Evolutionary conservation across 1,140 invertebrate genomes (phyloP), one percentile per base, ranked within the genome.

Genomic region (Tetraneura akinire): DNA sequence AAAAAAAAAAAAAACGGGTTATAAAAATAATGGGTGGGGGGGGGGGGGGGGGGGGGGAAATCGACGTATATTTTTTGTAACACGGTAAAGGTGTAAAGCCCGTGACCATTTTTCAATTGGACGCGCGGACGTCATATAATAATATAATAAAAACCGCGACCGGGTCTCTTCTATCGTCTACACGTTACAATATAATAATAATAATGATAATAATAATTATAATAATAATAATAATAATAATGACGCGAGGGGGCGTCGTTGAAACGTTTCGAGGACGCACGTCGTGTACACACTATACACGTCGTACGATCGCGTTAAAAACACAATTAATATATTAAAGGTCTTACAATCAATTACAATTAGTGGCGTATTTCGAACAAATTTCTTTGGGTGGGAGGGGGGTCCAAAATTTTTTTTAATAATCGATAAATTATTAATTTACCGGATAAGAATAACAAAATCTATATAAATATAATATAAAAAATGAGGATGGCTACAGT

Each of bases 271-370:
- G 70, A 53, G 47, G 71, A 55, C 47, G 42, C n/a, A 57, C 51
- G 29, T 21, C 23, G 29, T 71, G 47, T 73, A 47, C 21, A 73
- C 6, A 74, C 62, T 13, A 42, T 42, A 66, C 32, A 18, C 32
- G 16, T 66, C 1, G 26, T 47, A 32, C 13, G n/a, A 53, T n/a
- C n/a, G 51, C 32, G n/a, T 18, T 73, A 32, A 42, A n/a, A 60
- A 76, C 53, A 37, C 57, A 76, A 76, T 76, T 76, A 76, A 76
- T 76, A 76, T 76, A 76, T 76, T 76, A 76, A 74, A 51, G 71
- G 49, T 18, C 37, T n/a, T 68, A n/a, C n/a, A n/a, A n/a, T n/a
- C n/a, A n/a, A n/a, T n/a, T n/a, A n/a, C n/a, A n/a, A n/a, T n/a
- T n/a, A n/a, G n/a, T n/a, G n/a, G n/a, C n/a, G n/a, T n/a, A 74